These are phyloP conservation scores for Hydrocynus forskahlii DNA, from an alignment of 2,797 vertebrate genomes.

Conservation along the genomic window DNA sequence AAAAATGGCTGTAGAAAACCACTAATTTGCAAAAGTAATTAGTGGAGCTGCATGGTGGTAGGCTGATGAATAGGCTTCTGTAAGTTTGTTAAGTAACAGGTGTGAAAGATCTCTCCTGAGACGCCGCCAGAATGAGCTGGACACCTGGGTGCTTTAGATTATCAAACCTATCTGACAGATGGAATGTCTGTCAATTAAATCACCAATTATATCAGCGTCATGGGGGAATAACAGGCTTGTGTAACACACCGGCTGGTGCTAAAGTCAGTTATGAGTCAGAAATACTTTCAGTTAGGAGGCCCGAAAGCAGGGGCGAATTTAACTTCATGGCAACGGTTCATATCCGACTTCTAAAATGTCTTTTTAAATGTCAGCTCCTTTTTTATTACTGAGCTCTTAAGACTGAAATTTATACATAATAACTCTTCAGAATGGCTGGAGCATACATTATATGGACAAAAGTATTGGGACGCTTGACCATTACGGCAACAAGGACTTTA, in stretches of 20 bases:
- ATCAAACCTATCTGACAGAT: constrained; percentile 27
- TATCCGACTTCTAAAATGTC: background rate
- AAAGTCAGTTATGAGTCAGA: constrained; percentile 4
- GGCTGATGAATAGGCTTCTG: constrained; percentile 13
- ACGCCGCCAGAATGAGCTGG: background rate
- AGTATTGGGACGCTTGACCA: too few relatives aligned
- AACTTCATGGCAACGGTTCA: background rate
- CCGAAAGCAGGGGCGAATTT: background rate
- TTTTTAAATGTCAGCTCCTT: too few relatives aligned
- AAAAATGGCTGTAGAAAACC: background rate
- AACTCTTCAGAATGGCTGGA: too few relatives aligned
- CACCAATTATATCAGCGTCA: constrained; percentile 28
- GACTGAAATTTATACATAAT: too few relatives aligned
- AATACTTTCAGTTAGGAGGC: background rate
- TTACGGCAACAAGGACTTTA: too few relatives aligned
- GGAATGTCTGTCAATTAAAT: constrained; percentile 33
- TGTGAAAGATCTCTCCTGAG: constrained; percentile 19
- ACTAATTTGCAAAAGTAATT: background rate
- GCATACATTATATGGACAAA: too few relatives aligned
- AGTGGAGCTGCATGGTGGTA: background rate
- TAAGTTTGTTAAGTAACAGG: constrained; percentile 30
- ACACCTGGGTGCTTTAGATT: constrained; percentile 23
- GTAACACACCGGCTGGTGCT: constrained; percentile 7
- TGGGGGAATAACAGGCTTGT: constrained; percentile 9
- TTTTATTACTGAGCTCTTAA: too few relatives aligned